Percentiles rank a stretch among this genome's conserved stretches.
phyloP scores from a whole-genome alignment of 2,113 vertebrate species.

The Plestiodon gilberti region DNA sequence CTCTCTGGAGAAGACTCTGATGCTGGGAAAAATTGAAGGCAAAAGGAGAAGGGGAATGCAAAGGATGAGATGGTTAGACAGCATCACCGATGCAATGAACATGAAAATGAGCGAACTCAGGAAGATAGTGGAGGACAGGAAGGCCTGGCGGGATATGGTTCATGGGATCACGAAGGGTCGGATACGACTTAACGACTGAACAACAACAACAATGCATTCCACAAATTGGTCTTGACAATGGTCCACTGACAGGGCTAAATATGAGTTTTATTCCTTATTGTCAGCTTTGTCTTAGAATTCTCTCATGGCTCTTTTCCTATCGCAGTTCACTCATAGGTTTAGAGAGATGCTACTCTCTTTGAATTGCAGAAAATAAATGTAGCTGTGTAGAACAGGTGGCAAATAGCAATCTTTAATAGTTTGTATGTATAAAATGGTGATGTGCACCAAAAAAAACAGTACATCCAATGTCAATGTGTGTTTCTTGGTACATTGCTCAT shows the following conservation, averaged over 20 bases:
- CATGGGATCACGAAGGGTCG: no score
- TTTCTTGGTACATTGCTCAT: not conserved
- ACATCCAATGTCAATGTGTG: not conserved
- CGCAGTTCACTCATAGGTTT: not conserved
- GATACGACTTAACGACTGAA: no score
- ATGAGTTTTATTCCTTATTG: not conserved
- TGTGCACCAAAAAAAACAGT: not conserved
- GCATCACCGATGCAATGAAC: no score
- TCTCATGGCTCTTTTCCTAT: not conserved
- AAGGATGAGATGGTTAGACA: no score
- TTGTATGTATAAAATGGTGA: not conserved
- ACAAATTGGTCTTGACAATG: no score
- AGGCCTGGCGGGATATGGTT: no score
- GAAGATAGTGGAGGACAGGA: no score
- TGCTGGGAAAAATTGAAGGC: no score
- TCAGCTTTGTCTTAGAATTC: not conserved
- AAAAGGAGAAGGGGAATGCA: no score
- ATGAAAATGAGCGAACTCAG: no score
- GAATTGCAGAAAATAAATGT: not conserved
- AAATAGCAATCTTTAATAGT: not conserved
- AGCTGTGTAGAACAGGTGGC: not conserved
- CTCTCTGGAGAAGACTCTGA: no score
- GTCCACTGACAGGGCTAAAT: not conserved
- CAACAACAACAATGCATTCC: no score
- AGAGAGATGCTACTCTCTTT: not conserved